Conservation (phyloP, 2,888 invertebrate species). For the Drosophila hamatofila region DNA sequence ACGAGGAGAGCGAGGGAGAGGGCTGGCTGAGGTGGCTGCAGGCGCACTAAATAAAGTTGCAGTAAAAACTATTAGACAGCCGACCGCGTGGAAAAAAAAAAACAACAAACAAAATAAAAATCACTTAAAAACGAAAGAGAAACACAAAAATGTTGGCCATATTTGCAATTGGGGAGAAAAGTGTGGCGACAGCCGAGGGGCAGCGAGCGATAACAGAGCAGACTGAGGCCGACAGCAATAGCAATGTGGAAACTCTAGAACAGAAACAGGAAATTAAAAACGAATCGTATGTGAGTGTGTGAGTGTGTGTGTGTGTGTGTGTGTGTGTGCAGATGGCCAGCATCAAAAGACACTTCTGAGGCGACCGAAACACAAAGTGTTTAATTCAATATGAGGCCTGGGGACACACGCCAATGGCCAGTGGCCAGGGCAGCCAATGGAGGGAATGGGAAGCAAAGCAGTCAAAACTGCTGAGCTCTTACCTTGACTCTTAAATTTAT, state of each 20-base stretch:
- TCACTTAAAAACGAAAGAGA: conserved; percentile 46
- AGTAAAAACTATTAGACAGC: conserved; percentile 69
- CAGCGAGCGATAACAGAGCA: conserved; percentile 43
- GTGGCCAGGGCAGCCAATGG: conserved; percentile 15
- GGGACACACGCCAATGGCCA: conserved; percentile 35
- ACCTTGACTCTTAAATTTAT: conserved; percentile 77
- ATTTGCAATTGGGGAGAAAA: conserved; percentile 55
- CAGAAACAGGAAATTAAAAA: conserved; percentile 77
- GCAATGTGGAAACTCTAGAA: conserved; percentile 25
- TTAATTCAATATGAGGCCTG: conserved; percentile 68
- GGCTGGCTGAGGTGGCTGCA: background rate
- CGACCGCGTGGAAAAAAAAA: conserved; percentile 25
- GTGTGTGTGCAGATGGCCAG: conserved; percentile 35
- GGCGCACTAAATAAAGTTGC: conserved; percentile 70
- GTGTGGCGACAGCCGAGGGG: conserved; percentile 11
- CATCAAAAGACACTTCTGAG: conserved; percentile 44
- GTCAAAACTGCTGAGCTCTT: conserved; percentile 70
- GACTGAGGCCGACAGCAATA: conserved; percentile 42
- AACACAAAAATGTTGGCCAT: conserved; percentile 33
- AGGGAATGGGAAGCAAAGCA: conserved; percentile 17
- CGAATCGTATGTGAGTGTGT: conserved; percentile 46
- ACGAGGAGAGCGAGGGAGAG: background rate
- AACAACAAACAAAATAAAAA: conserved; percentile 44
- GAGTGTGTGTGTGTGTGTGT: conserved; percentile 13
- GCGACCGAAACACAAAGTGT: conserved; percentile 69